Evolutionary conservation across 2,797 vertebrate species (phyloP).

Genomic region (Oryzias sinensis): DNA sequence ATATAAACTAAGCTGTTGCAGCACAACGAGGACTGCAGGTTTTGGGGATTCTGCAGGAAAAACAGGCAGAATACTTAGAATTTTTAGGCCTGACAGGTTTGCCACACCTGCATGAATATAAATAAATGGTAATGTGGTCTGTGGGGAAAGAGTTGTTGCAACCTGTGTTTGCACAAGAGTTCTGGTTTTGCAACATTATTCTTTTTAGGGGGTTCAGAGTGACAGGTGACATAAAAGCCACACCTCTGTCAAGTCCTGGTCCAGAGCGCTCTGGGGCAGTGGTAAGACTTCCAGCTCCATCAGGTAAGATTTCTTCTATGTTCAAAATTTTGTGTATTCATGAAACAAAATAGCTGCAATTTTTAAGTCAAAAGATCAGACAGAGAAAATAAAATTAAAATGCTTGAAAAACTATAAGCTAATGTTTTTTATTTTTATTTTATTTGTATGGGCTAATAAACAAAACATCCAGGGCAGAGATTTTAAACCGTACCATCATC

Average conservation of each 20-base stretch:
- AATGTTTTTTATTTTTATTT: too few relatives aligned
- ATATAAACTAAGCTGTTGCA: too few relatives aligned
- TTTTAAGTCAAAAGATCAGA: too few relatives aligned
- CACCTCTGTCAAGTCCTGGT: background rate
- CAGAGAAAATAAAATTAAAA: too few relatives aligned
- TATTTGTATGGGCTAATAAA: too few relatives aligned
- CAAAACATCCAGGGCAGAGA: too few relatives aligned
- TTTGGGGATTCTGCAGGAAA: too few relatives aligned
- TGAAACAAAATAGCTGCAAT: background rate
- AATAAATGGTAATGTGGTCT: accelerated
- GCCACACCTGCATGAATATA: conserved; percentile 9
- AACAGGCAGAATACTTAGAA: background rate
- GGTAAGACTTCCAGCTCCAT: background rate
- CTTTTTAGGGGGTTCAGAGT: background rate
- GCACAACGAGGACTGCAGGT: too few relatives aligned
- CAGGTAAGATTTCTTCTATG: conserved; percentile 31
- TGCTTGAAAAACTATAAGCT: too few relatives aligned
- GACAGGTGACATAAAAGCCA: background rate
- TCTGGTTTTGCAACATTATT: conserved; percentile 55
- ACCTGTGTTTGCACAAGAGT: background rate
- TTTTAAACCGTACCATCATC: too few relatives aligned
- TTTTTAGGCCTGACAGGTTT: background rate
- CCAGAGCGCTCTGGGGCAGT: background rate
- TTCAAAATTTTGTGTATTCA: background rate
- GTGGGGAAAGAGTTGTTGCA: background rate